Evolutionary conservation across 2,113 vertebrate genomes (phyloP).

Genomic region (Heterocephalus glaber): DNA sequence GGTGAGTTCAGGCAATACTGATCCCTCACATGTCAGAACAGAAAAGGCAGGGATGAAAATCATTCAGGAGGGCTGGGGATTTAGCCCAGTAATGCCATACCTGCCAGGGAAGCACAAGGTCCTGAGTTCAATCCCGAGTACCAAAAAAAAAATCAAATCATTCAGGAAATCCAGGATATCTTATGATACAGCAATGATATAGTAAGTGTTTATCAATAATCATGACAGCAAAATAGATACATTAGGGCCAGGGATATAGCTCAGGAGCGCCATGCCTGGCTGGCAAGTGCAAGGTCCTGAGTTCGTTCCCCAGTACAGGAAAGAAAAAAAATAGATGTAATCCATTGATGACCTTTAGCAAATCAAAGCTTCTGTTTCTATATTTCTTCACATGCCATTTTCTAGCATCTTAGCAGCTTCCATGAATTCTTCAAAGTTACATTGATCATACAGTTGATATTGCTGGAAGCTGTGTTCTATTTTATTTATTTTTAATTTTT

Average conservation of each 20-base stretch:
- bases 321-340: not conserved
- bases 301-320: no score
- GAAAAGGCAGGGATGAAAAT: not conserved
- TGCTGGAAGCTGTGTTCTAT: no score
- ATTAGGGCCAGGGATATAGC: not conserved
- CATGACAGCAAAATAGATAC: not conserved
- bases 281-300: no score
- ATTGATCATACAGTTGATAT: no score
- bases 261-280: no score
- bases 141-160: no score
- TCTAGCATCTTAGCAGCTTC: not conserved
- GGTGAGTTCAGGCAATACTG: not conserved
- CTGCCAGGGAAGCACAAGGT: no score
- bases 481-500: no score
- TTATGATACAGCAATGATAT: not conserved
- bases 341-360: not conserved
- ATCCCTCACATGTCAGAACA: not conserved
- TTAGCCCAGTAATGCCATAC: no score
- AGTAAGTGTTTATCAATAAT: not conserved
- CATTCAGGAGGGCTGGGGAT: no score
- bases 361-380: not conserved
- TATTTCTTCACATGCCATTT: not conserved
- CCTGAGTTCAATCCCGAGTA: no score
- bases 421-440: no score
- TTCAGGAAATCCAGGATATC: not conserved